A percentile compares a stretch with the other conserved stretches of the same genome.
Conservation (phyloP, 2,888 invertebrate genomes). For the Cheilosia grossa region DNA sequence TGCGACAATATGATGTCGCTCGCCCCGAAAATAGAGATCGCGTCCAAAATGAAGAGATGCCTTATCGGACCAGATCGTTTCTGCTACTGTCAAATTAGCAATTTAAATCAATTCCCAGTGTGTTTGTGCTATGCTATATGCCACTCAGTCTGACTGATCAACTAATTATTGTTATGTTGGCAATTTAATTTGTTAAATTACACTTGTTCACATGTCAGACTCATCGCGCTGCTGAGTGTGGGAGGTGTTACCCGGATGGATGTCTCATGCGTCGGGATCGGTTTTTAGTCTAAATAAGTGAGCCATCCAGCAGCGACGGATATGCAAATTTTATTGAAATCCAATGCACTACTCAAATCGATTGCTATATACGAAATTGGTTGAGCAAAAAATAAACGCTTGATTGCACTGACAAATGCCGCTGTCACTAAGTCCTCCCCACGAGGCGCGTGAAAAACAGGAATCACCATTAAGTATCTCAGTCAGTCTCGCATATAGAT, state of each 20-base stretch:
- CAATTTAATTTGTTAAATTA: constrained; percentile 74
- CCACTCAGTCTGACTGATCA: constrained; percentile 45
- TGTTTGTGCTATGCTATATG: constrained; percentile 14
- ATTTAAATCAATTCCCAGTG: constrained; percentile 66
- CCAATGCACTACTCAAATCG: constrained; percentile 37
- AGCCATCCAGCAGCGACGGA: constrained; percentile 50
- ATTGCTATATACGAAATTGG: constrained; percentile 26
- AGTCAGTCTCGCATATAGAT: constrained; percentile 13
- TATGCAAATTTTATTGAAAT: constrained; percentile 64
- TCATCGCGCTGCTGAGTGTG: constrained; percentile 37
- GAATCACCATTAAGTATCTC: constrained; percentile 63
- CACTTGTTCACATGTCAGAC: constrained; percentile 61
- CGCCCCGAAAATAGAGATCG: constrained; percentile 55
- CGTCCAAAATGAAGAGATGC: constrained; percentile 20
- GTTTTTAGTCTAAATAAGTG: constrained; percentile 66
- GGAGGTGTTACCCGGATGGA: constrained; percentile 62
- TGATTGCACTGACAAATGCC: constrained; percentile 66
- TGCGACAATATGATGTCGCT: constrained; percentile 30
- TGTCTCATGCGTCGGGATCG: constrained; percentile 45
- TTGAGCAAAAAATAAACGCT: constrained; percentile 29
- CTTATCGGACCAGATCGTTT: constrained; percentile 57
- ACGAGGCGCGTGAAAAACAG: constrained; percentile 35
- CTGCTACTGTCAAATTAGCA: constrained; percentile 73
- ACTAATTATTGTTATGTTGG: constrained; percentile 73
- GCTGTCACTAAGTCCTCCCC: constrained; percentile 58